These are phyloP conservation scores for Eucera pruinosa DNA, from an alignment of 2,888 invertebrate genomes.

Conservation along the genomic window DNA sequence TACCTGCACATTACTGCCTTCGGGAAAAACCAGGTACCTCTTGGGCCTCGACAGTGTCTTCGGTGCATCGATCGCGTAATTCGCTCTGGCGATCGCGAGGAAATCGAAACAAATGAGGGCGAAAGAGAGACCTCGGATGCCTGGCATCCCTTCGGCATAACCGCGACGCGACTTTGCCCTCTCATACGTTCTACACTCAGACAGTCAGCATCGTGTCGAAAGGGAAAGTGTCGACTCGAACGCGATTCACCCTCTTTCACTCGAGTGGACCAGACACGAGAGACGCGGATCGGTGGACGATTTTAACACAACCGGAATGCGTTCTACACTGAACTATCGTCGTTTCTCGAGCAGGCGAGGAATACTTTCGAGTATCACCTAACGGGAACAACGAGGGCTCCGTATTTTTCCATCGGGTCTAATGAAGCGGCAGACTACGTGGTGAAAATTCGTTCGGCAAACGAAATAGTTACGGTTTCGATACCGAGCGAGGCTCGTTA, in stretches of 20 bases:
- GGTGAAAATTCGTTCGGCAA: constrained; percentile 59
- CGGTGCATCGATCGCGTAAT: constrained; percentile 34
- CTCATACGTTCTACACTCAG: constrained; percentile 5
- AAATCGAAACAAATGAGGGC: constrained; percentile 58
- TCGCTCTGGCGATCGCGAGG: constrained; percentile 28
- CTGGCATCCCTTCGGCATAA: constrained; percentile 50
- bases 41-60: constrained; percentile 85
- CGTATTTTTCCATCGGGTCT: constrained; percentile 44
- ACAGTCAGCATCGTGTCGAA: background rate
- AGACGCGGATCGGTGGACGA: constrained; percentile 20
- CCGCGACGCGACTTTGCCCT: background rate
- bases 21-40: constrained; percentile 87
- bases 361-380: constrained; percentile 32
- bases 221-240: constrained; percentile 10
- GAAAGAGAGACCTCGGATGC: constrained; percentile 37
- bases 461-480: constrained; percentile 24
- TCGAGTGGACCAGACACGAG: background rate
- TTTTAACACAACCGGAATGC: constrained; percentile 37
- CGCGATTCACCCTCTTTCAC: background rate
- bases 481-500: background rate
- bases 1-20: constrained; percentile 87
- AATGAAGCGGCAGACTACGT: constrained; percentile 40
- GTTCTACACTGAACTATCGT: constrained; percentile 13
- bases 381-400: constrained; percentile 47
- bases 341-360: constrained; percentile 1